phyloP scores from a whole-genome alignment of 2,888 invertebrate species.

The Chrysopilus asiliformis region DNA sequence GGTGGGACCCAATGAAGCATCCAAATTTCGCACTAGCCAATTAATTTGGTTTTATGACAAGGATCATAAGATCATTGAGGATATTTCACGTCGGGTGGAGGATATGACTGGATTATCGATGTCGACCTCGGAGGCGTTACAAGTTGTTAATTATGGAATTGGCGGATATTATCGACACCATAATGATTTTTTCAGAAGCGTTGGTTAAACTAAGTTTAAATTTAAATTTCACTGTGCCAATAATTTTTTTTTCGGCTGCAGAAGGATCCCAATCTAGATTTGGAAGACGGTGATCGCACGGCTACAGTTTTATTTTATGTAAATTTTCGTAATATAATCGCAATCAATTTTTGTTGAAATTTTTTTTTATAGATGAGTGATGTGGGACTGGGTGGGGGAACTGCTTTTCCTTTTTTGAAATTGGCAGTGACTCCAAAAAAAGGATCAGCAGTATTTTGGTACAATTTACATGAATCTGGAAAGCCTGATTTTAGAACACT shows the following conservation, averaged over 20 bases:
- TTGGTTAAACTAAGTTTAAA: too few species aligned
- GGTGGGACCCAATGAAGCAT: conserved; percentile 36
- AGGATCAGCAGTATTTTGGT: conserved; percentile 83
- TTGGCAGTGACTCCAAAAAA: conserved; percentile 72
- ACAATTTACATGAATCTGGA: conserved; percentile 74
- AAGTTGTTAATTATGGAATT: conserved; percentile 97
- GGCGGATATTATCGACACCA: conserved; percentile 99
- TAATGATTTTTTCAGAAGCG: too few species aligned
- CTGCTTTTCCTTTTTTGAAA: conserved; percentile 78
- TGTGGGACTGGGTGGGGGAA: conserved; percentile 86
- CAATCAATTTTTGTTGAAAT: too few species aligned
- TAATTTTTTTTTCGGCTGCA: too few species aligned
- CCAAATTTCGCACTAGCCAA: conserved; percentile 70
- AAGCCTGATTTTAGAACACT: conserved; percentile 76
- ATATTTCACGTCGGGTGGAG: conserved; percentile 63
- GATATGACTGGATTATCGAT: conserved; percentile 79
- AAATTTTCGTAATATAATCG: too few species aligned
- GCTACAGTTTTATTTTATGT: conserved; percentile 34
- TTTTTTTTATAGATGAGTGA: conserved; percentile 77
- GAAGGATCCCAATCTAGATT: too few species aligned
- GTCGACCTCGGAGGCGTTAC: conserved; percentile 86
- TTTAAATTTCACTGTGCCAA: too few species aligned
- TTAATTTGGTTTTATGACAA: conserved; percentile 87
- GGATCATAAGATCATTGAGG: conserved; percentile 60
- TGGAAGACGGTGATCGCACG: conserved; percentile 32